These are phyloP conservation scores for Drosophila anomalipes DNA, from an alignment of 2,888 invertebrate genomes.

Conservation along the genomic window DNA sequence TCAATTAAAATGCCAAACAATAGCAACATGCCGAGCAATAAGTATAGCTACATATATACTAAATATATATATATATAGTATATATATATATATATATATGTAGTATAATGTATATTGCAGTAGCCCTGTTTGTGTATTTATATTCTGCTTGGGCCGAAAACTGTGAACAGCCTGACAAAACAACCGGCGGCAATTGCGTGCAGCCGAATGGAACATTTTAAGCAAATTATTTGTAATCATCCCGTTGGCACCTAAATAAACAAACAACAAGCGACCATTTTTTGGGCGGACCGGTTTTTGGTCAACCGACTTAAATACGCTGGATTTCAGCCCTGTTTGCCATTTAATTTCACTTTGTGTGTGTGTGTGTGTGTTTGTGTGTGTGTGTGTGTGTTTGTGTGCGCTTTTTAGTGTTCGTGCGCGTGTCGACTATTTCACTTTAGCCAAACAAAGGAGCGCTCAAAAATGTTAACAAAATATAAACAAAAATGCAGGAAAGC, in stretches of 20 bases:
- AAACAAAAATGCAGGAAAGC: constrained; percentile 33
- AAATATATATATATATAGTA: background rate
- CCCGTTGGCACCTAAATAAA: constrained; percentile 68
- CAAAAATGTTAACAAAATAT: constrained; percentile 49
- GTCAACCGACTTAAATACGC: constrained; percentile 29
- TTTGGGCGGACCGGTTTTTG: constrained; percentile 37
- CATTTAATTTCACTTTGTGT: constrained; percentile 11
- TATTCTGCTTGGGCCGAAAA: constrained; percentile 13
- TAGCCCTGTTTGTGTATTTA: constrained; percentile 19
- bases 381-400: constrained; percentile 6
- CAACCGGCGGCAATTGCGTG: constrained; percentile 42
- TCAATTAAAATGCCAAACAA: constrained; percentile 47
- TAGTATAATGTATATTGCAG: background rate
- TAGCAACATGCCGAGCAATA: constrained; percentile 27
- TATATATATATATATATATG: background rate
- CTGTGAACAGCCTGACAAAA: constrained; percentile 38
- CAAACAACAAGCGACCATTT: constrained; percentile 51
- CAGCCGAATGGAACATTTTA: constrained; percentile 57
- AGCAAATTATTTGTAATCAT: constrained; percentile 73
- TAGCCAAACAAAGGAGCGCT: constrained; percentile 41
- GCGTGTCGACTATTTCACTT: constrained; percentile 42
- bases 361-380: background rate
- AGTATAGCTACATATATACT: constrained; percentile 9
- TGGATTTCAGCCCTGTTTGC: constrained; percentile 31
- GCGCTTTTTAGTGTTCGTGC: constrained; percentile 11